Evolutionary conservation across 2,113 vertebrate species (phyloP).

Genomic region (Setophaga coronata): DNA sequence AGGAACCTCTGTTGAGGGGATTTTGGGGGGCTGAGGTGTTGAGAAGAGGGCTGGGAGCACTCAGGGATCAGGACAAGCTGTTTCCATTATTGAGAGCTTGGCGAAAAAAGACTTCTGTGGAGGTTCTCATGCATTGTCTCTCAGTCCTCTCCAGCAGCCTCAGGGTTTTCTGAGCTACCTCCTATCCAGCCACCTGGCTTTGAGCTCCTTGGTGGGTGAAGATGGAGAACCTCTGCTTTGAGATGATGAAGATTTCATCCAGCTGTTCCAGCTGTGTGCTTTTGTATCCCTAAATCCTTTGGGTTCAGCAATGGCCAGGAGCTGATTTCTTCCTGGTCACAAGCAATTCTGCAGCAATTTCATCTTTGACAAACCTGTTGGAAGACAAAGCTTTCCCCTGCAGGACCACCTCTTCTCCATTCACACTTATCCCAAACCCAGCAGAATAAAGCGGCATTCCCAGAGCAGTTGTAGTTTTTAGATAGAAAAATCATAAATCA

Average conservation of each 20-base stretch:
- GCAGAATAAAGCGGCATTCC: background rate
- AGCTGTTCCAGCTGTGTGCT: background rate
- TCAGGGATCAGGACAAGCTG: background rate
- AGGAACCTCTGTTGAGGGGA: fast-evolving
- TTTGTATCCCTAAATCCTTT: background rate
- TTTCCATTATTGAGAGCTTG: background rate
- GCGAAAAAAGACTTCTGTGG: background rate
- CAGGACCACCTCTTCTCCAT: background rate
- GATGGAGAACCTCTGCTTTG: background rate
- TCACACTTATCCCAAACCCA: background rate
- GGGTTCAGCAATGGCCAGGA: background rate
- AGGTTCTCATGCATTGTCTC: background rate
- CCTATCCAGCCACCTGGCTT: background rate
- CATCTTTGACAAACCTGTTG: background rate
- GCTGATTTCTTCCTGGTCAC: background rate
- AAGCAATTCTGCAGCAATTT: background rate
- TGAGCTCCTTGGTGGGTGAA: background rate
- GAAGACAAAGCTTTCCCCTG: background rate
- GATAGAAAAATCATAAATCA: background rate
- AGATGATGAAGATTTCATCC: background rate
- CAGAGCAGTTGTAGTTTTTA: background rate
- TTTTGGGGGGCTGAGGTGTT: background rate
- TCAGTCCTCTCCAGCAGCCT: background rate
- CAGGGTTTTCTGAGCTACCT: background rate
- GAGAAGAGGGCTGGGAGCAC: background rate